Conservation (phyloP, 1,140 invertebrate genomes). For the Brachionus rotundiformis region DNA sequence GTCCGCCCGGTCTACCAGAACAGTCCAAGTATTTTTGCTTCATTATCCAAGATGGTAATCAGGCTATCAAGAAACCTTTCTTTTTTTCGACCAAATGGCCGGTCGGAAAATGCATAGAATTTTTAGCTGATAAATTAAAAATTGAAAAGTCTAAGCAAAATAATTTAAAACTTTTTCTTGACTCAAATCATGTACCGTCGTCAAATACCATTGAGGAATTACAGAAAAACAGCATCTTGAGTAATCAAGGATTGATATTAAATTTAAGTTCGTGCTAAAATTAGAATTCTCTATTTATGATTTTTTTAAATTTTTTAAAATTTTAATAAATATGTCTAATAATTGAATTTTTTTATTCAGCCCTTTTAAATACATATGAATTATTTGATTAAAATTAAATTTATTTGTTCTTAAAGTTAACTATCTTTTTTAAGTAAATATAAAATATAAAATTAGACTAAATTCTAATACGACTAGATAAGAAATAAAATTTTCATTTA, state of each 20-base stretch:
- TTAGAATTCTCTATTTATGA: too few relatives aligned
- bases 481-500: too few relatives aligned
- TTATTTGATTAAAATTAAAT: too few relatives aligned
- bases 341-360: too few relatives aligned
- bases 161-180: neutral
- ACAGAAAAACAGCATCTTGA: neutral
- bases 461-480: too few relatives aligned
- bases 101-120: slow-evolving; percentile 26
- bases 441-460: too few relatives aligned
- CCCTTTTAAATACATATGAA: too few relatives aligned
- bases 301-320: neutral
- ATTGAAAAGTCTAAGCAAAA: slow-evolving; percentile 18
- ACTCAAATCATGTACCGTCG: neutral
- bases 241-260: neutral
- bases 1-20: slow-evolving; percentile 19
- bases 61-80: slow-evolving; percentile 15
- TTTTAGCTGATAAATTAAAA: slow-evolving; percentile 29
- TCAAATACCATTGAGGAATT: slow-evolving; percentile 5
- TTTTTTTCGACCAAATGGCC: slow-evolving; percentile 42
- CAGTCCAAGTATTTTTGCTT: neutral
- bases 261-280: neutral
- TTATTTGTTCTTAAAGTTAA: too few relatives aligned
- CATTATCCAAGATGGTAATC: slow-evolving; percentile 16
- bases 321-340: neutral
- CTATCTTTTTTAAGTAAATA: too few relatives aligned